Percentiles rank a stretch among this genome's conserved stretches.
phyloP scores from a whole-genome alignment of 2,113 vertebrate genomes.

The Poeciliopsis prolifica region DNA sequence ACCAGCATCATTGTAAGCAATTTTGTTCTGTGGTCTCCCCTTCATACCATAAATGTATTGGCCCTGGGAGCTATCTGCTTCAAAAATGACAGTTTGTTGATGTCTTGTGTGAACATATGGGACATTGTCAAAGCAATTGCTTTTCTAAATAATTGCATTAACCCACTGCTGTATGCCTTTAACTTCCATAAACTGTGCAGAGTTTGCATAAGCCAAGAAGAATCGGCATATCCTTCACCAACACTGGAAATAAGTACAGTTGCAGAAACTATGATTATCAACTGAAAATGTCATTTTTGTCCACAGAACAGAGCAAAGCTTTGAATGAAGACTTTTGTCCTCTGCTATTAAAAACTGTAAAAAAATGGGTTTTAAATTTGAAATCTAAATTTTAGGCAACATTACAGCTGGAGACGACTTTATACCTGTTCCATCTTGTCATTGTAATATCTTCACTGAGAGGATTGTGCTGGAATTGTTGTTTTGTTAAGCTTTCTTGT shows the following conservation, averaged over 20 bases:
- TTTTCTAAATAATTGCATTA: constrained; percentile 15
- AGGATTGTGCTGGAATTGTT: not conserved
- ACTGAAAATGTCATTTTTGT: not conserved
- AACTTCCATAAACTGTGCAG: not conserved
- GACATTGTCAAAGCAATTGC: not conserved
- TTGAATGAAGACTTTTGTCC: not conserved
- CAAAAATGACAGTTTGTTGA: too few species aligned
- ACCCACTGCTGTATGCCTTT: constrained; percentile 12
- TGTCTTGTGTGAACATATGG: accelerated
- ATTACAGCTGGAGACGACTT: too few species aligned
- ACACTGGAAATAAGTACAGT: not conserved
- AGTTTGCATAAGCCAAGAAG: not conserved
- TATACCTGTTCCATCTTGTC: too few species aligned
- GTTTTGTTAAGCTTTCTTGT: not conserved
- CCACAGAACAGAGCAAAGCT: not conserved
- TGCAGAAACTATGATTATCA: not conserved
- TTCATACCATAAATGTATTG: too few species aligned
- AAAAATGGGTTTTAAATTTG: not conserved
- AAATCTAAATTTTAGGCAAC: too few species aligned
- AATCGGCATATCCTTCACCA: too few species aligned
- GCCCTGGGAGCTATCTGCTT: too few species aligned
- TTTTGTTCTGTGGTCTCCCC: too few species aligned
- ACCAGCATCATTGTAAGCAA: too few species aligned
- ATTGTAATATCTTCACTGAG: not conserved
- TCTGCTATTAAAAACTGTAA: not conserved